A percentile compares a stretch with the other conserved stretches of the same genome.
Evolutionary conservation across 2,797 vertebrate genomes (phyloP).

Genomic region (Synanceia verrucosa): DNA sequence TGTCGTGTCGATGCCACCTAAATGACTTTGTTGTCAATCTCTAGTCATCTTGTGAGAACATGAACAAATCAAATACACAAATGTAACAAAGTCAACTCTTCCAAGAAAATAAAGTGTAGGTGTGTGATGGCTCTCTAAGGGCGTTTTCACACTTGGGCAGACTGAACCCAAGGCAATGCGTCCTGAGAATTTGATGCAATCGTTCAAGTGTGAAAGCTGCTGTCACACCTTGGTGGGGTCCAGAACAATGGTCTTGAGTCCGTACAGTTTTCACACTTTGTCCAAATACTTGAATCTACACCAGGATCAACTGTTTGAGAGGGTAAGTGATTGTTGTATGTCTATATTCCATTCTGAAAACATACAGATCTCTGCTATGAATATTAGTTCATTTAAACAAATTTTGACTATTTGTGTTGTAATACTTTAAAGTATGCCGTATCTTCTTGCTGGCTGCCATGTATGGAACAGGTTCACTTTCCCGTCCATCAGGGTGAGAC

Average conservation of each 20-base stretch:
- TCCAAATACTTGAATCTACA: conserved; percentile 17
- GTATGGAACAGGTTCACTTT: background rate
- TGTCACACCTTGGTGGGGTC: conserved; percentile 42
- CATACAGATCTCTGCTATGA: too few species aligned
- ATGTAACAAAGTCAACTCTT: conserved; percentile 1
- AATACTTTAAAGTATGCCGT: background rate
- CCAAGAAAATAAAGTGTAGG: conserved; percentile 36
- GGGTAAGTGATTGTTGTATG: background rate
- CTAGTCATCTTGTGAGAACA: background rate
- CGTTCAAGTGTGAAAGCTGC: conserved; percentile 35
- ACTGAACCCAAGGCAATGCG: conserved; percentile 32
- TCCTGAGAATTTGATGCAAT: conserved; percentile 21
- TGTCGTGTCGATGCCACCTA: too few species aligned
- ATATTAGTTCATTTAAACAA: too few species aligned
- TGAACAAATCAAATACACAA: conserved; percentile 5
- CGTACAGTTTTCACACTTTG: conserved; percentile 23
- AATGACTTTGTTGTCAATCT: background rate
- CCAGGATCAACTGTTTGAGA: background rate
- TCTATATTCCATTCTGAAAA: background rate
- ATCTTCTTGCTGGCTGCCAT: background rate
- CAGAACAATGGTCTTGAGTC: conserved; percentile 30
- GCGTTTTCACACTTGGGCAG: conserved; percentile 24
- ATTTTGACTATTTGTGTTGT: too few species aligned
- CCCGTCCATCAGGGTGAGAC: too few species aligned
- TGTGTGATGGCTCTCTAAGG: conserved; percentile 38